phyloP scores from a whole-genome alignment of 2,797 vertebrate species.

The Anas bernieri region DNA sequence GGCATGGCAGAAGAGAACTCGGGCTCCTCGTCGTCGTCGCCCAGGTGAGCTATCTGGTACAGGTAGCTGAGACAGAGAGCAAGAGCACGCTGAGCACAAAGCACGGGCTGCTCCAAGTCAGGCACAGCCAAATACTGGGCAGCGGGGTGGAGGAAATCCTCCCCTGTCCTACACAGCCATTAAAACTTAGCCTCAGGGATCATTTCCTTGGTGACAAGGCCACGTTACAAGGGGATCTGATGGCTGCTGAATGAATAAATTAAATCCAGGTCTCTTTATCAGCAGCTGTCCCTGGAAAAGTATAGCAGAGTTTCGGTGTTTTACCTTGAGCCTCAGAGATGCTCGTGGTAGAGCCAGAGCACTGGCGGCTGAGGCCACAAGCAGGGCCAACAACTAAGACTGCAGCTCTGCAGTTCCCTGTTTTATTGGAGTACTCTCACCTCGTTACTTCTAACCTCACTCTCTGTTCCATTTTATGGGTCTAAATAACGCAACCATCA shows the following conservation, averaged over 20 bases:
- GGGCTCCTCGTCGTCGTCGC: conserved; percentile 96
- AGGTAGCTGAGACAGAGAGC: conserved; percentile 82
- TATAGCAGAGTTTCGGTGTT: not conserved
- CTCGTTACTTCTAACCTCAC: not conserved
- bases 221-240: not conserved
- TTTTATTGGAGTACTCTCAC: not conserved
- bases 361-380: not conserved
- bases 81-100: not conserved
- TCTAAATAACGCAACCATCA: not conserved
- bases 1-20: conserved; percentile 99
- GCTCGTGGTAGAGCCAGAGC: not conserved
- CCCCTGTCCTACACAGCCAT: not conserved
- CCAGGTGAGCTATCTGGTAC: conserved; percentile 98
- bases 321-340: not conserved
- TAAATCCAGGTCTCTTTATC: not conserved
- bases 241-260: not conserved
- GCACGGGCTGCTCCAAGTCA: not conserved
- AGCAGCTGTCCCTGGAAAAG: not conserved
- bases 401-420: not conserved
- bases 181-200: not conserved
- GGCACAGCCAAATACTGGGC: not conserved
- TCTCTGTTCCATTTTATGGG: not conserved
- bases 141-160: not conserved
- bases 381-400: not conserved
- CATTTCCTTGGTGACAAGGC: not conserved